phyloP scores from a whole-genome alignment of 2,888 invertebrate species.

The Caenorhabditis imperialis region DNA sequence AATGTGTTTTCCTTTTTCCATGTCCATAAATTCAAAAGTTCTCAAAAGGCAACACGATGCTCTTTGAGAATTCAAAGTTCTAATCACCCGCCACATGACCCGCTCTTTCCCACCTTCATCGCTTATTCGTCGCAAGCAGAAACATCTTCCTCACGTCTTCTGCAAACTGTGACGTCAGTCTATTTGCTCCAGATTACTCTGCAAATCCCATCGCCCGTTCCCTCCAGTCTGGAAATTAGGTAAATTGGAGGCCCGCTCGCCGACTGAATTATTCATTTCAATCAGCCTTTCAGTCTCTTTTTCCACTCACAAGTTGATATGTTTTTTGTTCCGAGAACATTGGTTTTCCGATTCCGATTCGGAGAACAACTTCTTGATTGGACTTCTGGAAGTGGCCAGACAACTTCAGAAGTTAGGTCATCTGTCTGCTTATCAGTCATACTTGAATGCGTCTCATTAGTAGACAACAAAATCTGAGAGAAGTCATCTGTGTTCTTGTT shows the following conservation, averaged over 20 bases:
- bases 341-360: no score
- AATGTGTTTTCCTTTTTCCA: not conserved
- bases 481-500: no score
- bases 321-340: constrained; percentile 13
- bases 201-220: not conserved
- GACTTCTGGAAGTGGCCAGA: no score
- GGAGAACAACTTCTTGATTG: no score
- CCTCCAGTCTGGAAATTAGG: constrained; percentile 4
- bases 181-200: constrained; percentile 11
- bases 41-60: no score
- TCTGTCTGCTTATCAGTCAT: no score
- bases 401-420: no score
- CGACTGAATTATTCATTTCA: constrained; percentile 36
- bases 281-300: constrained; percentile 4
- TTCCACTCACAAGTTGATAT: not conserved
- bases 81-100: no score
- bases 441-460: no score
- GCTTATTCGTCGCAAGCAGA: constrained; percentile 11
- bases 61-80: no score
- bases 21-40: not conserved
- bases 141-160: constrained; percentile 1
- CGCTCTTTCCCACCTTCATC: constrained; percentile 29
- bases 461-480: no score
- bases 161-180: constrained; percentile 9
- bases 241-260: constrained; percentile 18